Percentiles rank a stretch among this genome's conserved stretches.
Conservation (phyloP, 2,113 vertebrate species). For the Manacus vitellinus region DNA sequence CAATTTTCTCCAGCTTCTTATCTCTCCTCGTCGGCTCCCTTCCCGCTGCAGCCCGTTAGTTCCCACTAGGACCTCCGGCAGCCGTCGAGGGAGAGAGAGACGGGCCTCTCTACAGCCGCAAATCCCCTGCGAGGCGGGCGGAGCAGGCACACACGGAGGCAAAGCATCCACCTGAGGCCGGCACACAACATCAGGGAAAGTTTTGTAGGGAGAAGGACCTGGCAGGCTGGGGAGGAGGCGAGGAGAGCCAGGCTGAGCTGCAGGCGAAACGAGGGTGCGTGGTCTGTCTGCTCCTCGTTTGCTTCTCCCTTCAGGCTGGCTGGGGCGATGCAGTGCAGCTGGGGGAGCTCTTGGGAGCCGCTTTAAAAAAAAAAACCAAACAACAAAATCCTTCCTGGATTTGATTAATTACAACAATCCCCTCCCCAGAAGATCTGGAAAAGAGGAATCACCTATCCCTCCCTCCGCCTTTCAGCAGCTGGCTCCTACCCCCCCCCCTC, state of each 20-base stretch:
- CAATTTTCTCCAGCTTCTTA: background rate
- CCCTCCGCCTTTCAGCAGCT: conserved; percentile 45
- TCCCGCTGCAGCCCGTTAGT: background rate
- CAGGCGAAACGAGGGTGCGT: background rate
- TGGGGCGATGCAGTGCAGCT: conserved; percentile 34
- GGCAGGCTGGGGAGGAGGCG: background rate
- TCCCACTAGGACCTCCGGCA: background rate
- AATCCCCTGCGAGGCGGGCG: background rate
- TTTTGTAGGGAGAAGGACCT: background rate
- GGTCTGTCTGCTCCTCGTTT: background rate
- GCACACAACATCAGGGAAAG: background rate
- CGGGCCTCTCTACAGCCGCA: background rate
- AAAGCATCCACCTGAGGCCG: background rate
- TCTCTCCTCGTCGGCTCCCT: background rate
- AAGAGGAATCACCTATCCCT: conserved; percentile 40
- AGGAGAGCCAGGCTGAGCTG: background rate
- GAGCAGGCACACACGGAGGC: background rate
- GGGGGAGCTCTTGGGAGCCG: conserved; percentile 15
- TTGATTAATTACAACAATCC: conserved; percentile 45
- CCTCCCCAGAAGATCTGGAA: conserved; percentile 46
- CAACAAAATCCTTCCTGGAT: background rate
- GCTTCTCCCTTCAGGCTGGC: conserved; percentile 6
- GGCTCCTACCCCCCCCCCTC: background rate
- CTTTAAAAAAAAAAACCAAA: background rate
- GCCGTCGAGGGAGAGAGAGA: background rate